A percentile compares a stretch with the other conserved stretches of the same genome.
Conservation (phyloP, 2,113 vertebrate genomes). For the Aix galericulata region DNA sequence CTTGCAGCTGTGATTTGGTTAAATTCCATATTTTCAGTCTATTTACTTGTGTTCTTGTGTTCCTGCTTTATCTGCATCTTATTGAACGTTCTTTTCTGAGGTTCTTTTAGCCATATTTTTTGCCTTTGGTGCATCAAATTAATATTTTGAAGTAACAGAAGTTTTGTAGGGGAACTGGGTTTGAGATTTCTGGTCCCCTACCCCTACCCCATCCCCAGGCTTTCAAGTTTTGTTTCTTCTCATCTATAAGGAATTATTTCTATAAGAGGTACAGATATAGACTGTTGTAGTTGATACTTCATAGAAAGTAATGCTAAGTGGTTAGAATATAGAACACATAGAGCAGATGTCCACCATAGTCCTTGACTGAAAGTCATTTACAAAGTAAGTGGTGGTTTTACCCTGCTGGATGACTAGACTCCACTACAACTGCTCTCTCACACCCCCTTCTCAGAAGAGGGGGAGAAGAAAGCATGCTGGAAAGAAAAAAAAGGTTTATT, state of each 20-base stretch:
- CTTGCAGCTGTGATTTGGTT: background rate
- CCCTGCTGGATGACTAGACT: too few relatives aligned
- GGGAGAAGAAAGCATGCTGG: too few relatives aligned
- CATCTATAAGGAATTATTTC: background rate
- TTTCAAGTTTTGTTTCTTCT: background rate
- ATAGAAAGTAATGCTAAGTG: background rate
- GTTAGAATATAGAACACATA: background rate
- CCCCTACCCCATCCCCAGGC: background rate
- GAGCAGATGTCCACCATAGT: background rate
- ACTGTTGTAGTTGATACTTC: background rate
- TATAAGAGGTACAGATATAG: background rate
- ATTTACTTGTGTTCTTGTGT: background rate
- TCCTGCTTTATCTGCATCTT: background rate
- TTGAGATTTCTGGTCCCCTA: too few relatives aligned
- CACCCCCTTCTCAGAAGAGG: too few relatives aligned
- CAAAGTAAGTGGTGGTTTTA: background rate
- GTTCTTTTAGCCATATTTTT: background rate
- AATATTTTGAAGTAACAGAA: background rate
- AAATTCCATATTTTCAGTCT: background rate
- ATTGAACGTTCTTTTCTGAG: background rate
- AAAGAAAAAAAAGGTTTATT: too few relatives aligned
- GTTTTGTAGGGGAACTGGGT: background rate
- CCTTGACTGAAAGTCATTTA: background rate
- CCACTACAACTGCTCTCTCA: too few relatives aligned
- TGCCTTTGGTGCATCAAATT: background rate